phyloP scores from a whole-genome alignment of 2,888 invertebrate species.

The Lithophane ornitopus region DNA sequence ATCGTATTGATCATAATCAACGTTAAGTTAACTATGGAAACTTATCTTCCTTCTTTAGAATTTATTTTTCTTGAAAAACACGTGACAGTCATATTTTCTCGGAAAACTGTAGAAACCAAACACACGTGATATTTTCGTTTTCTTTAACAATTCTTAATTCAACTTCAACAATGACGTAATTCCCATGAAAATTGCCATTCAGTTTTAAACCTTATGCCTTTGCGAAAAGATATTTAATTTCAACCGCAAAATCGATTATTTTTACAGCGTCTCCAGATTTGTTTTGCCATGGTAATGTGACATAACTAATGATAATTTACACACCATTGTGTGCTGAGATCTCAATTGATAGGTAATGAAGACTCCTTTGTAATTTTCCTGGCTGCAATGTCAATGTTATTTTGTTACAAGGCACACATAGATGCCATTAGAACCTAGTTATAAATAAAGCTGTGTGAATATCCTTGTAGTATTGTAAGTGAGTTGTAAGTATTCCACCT shows the following conservation, averaged over 20 bases:
- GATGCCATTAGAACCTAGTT: background rate
- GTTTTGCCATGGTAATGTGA: conserved; percentile 51
- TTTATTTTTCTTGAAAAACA: background rate
- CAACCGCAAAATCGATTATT: conserved; percentile 52
- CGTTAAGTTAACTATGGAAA: background rate
- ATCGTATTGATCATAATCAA: conserved; percentile 17
- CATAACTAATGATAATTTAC: conserved; percentile 60
- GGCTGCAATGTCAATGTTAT: conserved; percentile 45
- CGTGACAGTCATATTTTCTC: conserved; percentile 5
- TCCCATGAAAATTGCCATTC: no score
- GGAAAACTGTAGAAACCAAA: conserved; percentile 21
- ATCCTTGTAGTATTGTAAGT: background rate
- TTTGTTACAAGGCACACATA: conserved; percentile 13
- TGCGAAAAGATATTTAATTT: conserved; percentile 24
- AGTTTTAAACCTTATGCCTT: conserved; percentile 3
- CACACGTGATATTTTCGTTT: conserved; percentile 33
- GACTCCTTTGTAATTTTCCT: conserved; percentile 23
- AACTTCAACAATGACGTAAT: conserved; percentile 35
- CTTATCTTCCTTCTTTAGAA: background rate
- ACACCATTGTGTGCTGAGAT: conserved; percentile 56
- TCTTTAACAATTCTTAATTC: conserved; percentile 27
- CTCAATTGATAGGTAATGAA: conserved; percentile 41
- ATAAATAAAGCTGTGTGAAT: background rate
- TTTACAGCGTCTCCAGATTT: conserved; percentile 44
- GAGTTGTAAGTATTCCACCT: background rate